Evolutionary conservation across 2,113 vertebrate genomes (phyloP).

Genomic region (Tauraco erythrolophus): DNA sequence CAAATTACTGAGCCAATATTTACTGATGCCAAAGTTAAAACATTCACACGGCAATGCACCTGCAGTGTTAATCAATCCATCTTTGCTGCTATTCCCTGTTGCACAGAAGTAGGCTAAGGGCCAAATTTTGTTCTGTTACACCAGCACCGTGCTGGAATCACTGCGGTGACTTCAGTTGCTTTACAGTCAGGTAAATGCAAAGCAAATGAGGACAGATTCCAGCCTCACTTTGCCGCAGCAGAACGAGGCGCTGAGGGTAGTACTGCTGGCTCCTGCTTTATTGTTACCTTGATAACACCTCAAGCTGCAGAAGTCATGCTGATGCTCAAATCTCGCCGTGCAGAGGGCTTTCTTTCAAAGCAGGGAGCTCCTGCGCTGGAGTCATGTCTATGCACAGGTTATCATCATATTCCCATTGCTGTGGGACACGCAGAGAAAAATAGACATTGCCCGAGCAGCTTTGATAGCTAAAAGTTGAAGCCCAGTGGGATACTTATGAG

Average conservation of each 20-base stretch:
- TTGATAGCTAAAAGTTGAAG: not conserved
- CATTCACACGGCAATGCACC: conserved; percentile 28
- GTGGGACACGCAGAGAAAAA: not conserved
- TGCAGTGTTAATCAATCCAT: conserved; percentile 54
- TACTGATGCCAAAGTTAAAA: conserved; percentile 40
- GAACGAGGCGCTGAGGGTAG: not conserved
- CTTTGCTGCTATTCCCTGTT: not conserved
- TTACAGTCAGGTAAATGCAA: not conserved
- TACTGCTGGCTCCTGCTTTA: conserved; percentile 16
- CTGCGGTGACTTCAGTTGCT: not conserved
- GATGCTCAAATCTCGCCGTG: not conserved
- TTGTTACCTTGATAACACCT: conserved; percentile 21
- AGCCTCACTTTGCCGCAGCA: not conserved
- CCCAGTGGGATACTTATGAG: not conserved
- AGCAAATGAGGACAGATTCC: conserved; percentile 11
- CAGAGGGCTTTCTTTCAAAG: conserved; percentile 2
- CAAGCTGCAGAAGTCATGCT: not conserved
- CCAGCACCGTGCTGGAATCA: not conserved
- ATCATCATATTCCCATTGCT: not conserved
- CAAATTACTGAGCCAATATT: not conserved
- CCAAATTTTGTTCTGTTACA: conserved; percentile 10
- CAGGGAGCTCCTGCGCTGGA: not conserved
- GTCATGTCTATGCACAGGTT: not conserved
- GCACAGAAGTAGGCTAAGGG: not conserved
- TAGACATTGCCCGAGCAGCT: not conserved